Evolutionary conservation across 2,888 invertebrate genomes (phyloP).

Genomic region (Phoronis australis): DNA sequence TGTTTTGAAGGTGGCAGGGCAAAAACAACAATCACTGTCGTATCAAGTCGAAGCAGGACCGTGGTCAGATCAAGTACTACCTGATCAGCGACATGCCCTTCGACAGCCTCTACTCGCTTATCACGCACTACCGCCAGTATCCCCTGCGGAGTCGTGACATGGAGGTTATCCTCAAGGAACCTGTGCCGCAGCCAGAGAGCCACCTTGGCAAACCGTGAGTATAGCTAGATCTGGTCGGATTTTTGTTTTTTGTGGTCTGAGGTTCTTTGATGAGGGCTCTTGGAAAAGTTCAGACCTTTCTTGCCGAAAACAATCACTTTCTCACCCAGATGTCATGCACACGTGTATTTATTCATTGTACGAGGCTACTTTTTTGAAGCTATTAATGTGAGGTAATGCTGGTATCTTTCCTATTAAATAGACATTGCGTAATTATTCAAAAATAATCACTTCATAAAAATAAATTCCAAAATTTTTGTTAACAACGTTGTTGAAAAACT

Average conservation of each 20-base stretch:
- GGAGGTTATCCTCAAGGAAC: conserved; percentile 77
- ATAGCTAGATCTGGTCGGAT: no score
- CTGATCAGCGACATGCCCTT: conserved; percentile 82
- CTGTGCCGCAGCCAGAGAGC: conserved; percentile 90
- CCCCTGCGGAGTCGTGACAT: conserved; percentile 85
- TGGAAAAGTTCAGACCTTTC: not conserved
- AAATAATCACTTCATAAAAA: no score
- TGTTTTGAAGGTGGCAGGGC: conserved; percentile 64
- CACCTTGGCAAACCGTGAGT: conserved; percentile 77
- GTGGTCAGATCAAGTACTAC: conserved; percentile 83
- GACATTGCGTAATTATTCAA: no score
- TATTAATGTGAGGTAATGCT: no score
- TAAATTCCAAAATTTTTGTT: no score
- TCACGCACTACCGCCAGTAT: conserved; percentile 81
- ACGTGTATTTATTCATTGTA: not conserved
- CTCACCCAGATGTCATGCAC: not conserved
- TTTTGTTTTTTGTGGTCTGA: not conserved
- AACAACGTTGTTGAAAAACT: no score
- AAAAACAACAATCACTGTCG: conserved; percentile 89
- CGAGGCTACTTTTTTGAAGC: no score
- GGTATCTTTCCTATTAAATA: no score
- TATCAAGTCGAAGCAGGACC: conserved; percentile 76
- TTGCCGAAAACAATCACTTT: not conserved
- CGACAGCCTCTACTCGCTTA: conserved; percentile 85
- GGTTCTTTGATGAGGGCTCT: not conserved